Percentiles rank a stretch among this genome's conserved stretches.
Conservation (phyloP, 2,888 invertebrate species). For the Onchidella celtica region DNA sequence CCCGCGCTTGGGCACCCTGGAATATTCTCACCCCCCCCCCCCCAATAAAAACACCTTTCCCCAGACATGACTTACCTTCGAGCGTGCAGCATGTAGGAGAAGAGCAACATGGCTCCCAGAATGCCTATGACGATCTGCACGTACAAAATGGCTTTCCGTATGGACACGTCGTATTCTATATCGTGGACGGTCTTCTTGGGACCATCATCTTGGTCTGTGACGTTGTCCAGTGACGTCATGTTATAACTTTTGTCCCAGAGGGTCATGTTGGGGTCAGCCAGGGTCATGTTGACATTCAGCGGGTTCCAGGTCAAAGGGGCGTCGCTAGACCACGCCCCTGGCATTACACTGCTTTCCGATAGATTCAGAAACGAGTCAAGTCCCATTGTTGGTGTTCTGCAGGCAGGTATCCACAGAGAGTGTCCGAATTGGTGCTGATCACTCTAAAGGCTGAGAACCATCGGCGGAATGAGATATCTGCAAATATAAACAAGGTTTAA, state of each 20-base stretch:
- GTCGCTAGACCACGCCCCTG: background rate
- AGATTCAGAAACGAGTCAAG: no score
- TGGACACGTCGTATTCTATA: slow-evolving; percentile 65
- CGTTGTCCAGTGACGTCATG: background rate
- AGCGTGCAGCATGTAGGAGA: slow-evolving; percentile 75
- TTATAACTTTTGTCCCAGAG: background rate
- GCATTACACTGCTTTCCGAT: no score
- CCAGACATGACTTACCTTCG: slow-evolving; percentile 48
- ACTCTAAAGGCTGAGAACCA: no score
- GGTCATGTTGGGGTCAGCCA: background rate
- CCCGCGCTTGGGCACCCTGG: background rate
- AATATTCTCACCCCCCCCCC: background rate
- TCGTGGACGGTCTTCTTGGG: slow-evolving; percentile 66
- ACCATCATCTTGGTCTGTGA: background rate
- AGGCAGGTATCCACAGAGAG: no score
- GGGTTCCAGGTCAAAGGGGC: background rate
- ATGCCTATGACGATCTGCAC: slow-evolving; percentile 70
- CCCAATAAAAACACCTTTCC: no score
- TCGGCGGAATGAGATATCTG: no score
- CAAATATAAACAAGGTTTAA: no score
- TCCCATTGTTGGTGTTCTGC: no score
- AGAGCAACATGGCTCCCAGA: slow-evolving; percentile 72
- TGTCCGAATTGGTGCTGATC: no score
- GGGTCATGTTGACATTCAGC: background rate
- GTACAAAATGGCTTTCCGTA: slow-evolving; percentile 69